Base-by-base conservation (phyloP, 1,140 invertebrate genomes). In the Rhagoletis pomonella region DNA sequence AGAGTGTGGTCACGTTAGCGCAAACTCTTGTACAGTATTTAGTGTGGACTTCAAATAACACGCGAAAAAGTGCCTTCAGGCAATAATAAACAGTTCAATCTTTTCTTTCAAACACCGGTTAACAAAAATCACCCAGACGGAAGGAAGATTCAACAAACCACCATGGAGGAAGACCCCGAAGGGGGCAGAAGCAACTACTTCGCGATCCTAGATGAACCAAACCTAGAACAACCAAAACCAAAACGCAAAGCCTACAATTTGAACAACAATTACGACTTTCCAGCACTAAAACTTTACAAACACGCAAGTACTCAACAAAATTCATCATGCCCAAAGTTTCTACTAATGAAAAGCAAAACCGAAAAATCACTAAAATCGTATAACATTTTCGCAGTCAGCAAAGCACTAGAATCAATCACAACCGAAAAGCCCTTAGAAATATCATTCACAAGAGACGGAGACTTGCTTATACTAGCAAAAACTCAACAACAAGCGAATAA, bases 321-420 rank as follows among this genome's bases (percentile, higher is more conserved):
- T 42, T 62, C 39, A 17, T 60, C n/a, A 44, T 64, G n/a, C n/a
- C 62, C 62, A 64, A 64, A 64, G n/a, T 64, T 64, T 64, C 62
- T 64, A 4, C 60, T 85, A 3, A 85, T 85, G 60, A 85, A 85
- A 85, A 59, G 39, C 39, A 85, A 55, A 50, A 55, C 42, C 7
- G 12, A 50, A 55, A 55, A 44, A 85, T 17, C 39, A 9, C 4
- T 85, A 2, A 85, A 85, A n/a, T 42, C 4, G 9, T 58, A 58
- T 42, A 85, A 85, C 55, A 85, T 85, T 58, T 85, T 85, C 59
- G 50, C 59, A n/a, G 59, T 60, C 4, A 62, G 47, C 29, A 85
- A 85, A 85, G 84, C 84, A 19, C 50, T 85, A 2, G 50, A 55
- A 60, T 42, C 47, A 42, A 55, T 85, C 6, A 85, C 59, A n/a